A percentile compares a stretch with the other conserved stretches of the same genome.
Conservation (phyloP, 1,140 invertebrate species). For the Chrysoperla carnea region DNA sequence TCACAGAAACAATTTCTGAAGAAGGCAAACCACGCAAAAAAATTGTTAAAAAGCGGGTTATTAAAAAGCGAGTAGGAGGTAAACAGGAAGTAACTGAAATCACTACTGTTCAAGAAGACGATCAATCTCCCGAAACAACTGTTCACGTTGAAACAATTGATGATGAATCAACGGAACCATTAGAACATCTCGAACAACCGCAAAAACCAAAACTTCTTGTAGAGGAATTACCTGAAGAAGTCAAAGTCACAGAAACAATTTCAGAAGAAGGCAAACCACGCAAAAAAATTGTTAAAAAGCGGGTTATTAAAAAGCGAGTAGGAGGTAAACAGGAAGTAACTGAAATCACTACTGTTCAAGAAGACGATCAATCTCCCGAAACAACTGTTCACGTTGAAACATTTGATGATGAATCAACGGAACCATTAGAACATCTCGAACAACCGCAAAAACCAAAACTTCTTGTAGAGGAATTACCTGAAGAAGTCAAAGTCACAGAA, state of each 20-base stretch:
- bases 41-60: conserved; percentile 20
- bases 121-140: conserved; percentile 19
- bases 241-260: conserved; percentile 15
- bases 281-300: conserved; percentile 15
- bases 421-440: conserved; percentile 11
- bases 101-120: conserved; percentile 24
- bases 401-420: conserved; percentile 8
- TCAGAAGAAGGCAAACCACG: conserved; percentile 13
- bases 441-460: conserved; percentile 8
- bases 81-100: conserved; percentile 23
- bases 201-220: conserved; percentile 5
- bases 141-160: conserved; percentile 8
- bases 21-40: conserved; percentile 20
- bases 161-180: background rate
- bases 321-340: conserved; percentile 17
- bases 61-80: conserved; percentile 19
- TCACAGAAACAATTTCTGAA: conserved; percentile 23
- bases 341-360: conserved; percentile 16
- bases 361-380: conserved; percentile 17
- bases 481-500: conserved; percentile 23
- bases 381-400: conserved; percentile 13
- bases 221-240: conserved; percentile 21
- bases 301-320: conserved; percentile 13
- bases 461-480: conserved; percentile 19
- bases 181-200: conserved; percentile 1